A percentile compares a stretch with the other conserved stretches of the same genome.
Conservation (phyloP, 2,888 invertebrate genomes). For the Trissolcus brochymenae region DNA sequence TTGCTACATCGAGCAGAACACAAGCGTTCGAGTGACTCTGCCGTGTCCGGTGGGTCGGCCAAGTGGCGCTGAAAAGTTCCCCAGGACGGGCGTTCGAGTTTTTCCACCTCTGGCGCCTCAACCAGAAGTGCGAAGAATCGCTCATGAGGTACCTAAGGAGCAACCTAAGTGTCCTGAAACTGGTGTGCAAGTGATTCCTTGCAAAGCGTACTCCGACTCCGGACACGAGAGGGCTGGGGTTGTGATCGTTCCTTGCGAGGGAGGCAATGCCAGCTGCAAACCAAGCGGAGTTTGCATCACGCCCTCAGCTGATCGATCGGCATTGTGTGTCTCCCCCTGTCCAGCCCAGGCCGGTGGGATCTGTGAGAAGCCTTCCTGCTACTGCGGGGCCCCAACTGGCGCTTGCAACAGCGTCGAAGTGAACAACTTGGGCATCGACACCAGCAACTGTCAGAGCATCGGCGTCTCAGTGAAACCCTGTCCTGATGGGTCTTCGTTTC, state of each 20-base stretch:
- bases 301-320: slow-evolving; percentile 69
- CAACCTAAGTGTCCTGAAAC: slow-evolving; percentile 66
- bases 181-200: slow-evolving; percentile 70
- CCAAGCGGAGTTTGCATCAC: slow-evolving; percentile 68
- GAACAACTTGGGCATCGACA: slow-evolving; percentile 58
- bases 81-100: slow-evolving; percentile 67
- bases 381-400: slow-evolving; percentile 64
- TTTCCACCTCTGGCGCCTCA: slow-evolving; percentile 62
- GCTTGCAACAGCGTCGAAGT: slow-evolving; percentile 60
- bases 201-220: slow-evolving; percentile 67
- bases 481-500: slow-evolving; percentile 66
- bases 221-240: slow-evolving; percentile 68
- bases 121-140: slow-evolving; percentile 66
- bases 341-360: slow-evolving; percentile 60
- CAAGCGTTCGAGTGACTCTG: slow-evolving; percentile 61
- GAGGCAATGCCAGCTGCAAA: slow-evolving; percentile 60
- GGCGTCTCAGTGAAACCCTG: slow-evolving; percentile 68
- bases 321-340: slow-evolving; percentile 71
- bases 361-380: slow-evolving; percentile 60
- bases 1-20: slow-evolving; percentile 66
- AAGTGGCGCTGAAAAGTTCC: slow-evolving; percentile 65
- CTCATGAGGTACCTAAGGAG: slow-evolving; percentile 60
- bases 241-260: slow-evolving; percentile 71
- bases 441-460: slow-evolving; percentile 64
- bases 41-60: slow-evolving; percentile 65